A percentile compares a stretch with the other conserved stretches of the same genome.
phyloP scores from a whole-genome alignment of 2,797 vertebrate genomes.

The Lophius americanus region DNA sequence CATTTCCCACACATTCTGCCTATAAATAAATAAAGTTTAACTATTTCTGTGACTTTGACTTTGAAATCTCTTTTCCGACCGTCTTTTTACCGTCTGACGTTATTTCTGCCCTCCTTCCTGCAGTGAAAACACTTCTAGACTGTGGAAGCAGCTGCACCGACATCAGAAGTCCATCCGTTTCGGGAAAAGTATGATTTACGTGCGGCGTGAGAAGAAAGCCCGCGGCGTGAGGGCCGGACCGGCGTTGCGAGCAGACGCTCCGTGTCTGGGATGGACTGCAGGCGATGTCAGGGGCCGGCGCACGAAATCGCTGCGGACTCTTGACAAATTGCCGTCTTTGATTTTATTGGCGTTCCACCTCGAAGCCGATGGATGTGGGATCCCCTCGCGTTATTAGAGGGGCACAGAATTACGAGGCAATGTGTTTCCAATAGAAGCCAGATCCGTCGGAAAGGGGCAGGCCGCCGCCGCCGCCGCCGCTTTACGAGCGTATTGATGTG shows the following conservation, averaged over 20 bases:
- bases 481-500: conserved; percentile 74
- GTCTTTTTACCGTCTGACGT: too few species aligned
- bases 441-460: conserved; percentile 24
- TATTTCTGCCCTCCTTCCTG: too few species aligned
- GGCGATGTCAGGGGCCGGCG: conserved; percentile 56
- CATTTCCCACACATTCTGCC: too few species aligned
- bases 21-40: too few species aligned
- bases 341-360: conserved; percentile 78
- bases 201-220: conserved; percentile 34
- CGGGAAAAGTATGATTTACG: conserved; percentile 53
- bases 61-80: too few species aligned
- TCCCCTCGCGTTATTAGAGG: conserved; percentile 56
- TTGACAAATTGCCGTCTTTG: conserved; percentile 76
- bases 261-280: conserved; percentile 30
- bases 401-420: conserved; percentile 72
- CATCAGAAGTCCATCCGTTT: conserved; percentile 42
- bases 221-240: conserved; percentile 10
- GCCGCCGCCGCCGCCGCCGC: background rate
- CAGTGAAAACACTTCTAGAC: too few species aligned
- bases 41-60: too few species aligned
- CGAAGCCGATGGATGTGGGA: conserved; percentile 66
- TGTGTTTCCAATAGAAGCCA: conserved; percentile 75
- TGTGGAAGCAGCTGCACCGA: conserved; percentile 50
- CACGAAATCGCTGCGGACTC: conserved; percentile 43
- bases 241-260: conserved; percentile 13